Evolutionary conservation across 2,888 invertebrate species (phyloP), one percentile per base, ranked within the genome.

Genomic region (Torymus tubicola): DNA sequence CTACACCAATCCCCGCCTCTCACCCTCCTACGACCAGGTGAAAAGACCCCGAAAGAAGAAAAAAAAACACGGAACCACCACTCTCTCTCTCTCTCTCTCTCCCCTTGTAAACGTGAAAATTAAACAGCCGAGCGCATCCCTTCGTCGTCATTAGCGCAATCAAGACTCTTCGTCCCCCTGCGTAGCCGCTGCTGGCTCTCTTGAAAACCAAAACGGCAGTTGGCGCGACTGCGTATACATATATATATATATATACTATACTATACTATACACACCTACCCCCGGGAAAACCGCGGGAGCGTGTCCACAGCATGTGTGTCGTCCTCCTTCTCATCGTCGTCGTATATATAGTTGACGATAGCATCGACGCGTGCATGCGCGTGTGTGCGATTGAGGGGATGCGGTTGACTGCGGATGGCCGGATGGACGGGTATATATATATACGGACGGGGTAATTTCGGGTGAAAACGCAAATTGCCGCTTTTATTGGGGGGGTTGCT

Each of bases 61-160:
- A n/a, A n/a, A 13, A 57, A 57, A 57, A 57, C 57, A 64, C 24
- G 14, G 42, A 21, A 42, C 1, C 52, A n/a, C n/a, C 64, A 2
- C 11, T 8, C 12, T 13, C n/a, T n/a, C n/a, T n/a, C n/a, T 8
- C 31, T 5, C 31, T 11, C 2, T 11, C 5, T 21, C 4, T 4
- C 2, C 50, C 12, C 42, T 8, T 8, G 8, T 31, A 42, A 64
- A 73, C 55, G 63, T 64, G 73, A 64, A 73, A 73, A 64, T 71
- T 61, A 71, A 61, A 57, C 58, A 42, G 58, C 42, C 31, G n/a
- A 16, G 52, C 11, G 4, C 67, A 31, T 18, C 52, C 18, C 12
- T 13, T 24, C 57, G 13, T 8, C 65, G 55, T 74, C 76, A 55
- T 63, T 53, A 76, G 61, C 76, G 69, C 68, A 76, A 76, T 76